phyloP scores from a whole-genome alignment of 2,113 vertebrate species.

The Hydrolagus affinis region DNA sequence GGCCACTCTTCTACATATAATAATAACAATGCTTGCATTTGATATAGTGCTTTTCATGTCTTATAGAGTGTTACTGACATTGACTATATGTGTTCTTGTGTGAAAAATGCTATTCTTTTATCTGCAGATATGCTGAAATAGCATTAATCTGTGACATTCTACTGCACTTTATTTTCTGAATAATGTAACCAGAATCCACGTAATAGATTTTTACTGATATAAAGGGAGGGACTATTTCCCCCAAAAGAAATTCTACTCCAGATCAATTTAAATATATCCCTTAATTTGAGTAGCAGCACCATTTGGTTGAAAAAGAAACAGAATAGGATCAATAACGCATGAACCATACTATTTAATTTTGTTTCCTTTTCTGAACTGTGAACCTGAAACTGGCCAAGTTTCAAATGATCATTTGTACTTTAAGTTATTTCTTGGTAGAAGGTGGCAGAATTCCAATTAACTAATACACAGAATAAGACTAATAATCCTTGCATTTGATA shows the following conservation, averaged over 20 bases:
- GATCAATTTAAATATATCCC: not conserved
- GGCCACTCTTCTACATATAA: not conserved
- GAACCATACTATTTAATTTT: not conserved
- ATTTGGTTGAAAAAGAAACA: not conserved
- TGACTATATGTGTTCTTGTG: not conserved
- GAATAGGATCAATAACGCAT: not conserved
- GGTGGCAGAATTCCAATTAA: not conserved
- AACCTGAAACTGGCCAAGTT: not conserved
- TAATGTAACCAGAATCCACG: slow-evolving; percentile 1
- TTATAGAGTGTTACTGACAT: not conserved
- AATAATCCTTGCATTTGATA: no score
- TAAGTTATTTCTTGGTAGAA: not conserved
- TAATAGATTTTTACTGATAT: not conserved
- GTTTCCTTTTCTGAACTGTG: not conserved
- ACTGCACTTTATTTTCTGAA: not conserved
- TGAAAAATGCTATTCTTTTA: not conserved
- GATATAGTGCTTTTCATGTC: no score
- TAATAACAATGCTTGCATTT: no score
- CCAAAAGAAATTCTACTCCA: not conserved
- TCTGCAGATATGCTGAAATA: slow-evolving; percentile 9
- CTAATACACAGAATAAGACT: not conserved
- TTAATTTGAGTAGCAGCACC: not conserved
- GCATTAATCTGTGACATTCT: slow-evolving; percentile 4
- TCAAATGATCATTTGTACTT: not conserved
- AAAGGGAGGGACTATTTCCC: not conserved